phyloP scores from a whole-genome alignment of 2,888 invertebrate genomes.

The Brachylomia viminalis region DNA sequence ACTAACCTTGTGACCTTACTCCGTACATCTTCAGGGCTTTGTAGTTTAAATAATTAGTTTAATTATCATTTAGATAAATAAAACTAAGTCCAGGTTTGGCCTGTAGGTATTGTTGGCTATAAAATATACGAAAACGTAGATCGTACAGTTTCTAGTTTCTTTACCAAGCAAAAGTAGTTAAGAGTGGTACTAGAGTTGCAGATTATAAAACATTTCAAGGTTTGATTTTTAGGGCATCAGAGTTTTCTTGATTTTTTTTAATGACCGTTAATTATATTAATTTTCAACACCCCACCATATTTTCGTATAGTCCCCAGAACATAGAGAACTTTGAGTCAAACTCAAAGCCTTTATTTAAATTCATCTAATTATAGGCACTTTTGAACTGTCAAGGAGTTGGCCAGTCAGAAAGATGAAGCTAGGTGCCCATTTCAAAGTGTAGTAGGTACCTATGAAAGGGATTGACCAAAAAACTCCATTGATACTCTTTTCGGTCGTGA shows the following conservation, averaged over 20 bases:
- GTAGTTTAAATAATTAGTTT: conserved; percentile 23
- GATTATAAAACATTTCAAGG: not conserved
- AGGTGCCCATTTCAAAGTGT: not conserved
- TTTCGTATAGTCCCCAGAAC: not conserved
- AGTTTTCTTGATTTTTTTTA: not conserved
- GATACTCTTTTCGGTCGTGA: not conserved
- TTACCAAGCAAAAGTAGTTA: not conserved
- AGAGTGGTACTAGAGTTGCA: not conserved
- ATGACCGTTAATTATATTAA: not conserved
- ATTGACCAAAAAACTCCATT: not conserved
- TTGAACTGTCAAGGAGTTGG: not conserved
- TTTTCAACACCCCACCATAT: not conserved
- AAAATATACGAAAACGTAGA: too few species aligned
- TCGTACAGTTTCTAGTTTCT: not conserved
- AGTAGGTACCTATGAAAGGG: not conserved
- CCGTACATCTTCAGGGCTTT: conserved; percentile 7
- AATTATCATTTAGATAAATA: conserved; percentile 4
- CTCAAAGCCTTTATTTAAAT: too few species aligned
- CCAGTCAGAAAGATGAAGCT: not conserved
- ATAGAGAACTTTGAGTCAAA: too few species aligned
- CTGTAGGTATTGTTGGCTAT: not conserved
- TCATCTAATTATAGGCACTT: not conserved
- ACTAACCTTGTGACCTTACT: conserved; percentile 11
- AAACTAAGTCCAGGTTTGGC: not conserved
- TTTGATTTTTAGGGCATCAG: not conserved